A percentile compares a stretch with the other conserved stretches of the same genome.
phyloP scores from a whole-genome alignment of 2,888 invertebrate species.

The Drosophila ustulata region DNA sequence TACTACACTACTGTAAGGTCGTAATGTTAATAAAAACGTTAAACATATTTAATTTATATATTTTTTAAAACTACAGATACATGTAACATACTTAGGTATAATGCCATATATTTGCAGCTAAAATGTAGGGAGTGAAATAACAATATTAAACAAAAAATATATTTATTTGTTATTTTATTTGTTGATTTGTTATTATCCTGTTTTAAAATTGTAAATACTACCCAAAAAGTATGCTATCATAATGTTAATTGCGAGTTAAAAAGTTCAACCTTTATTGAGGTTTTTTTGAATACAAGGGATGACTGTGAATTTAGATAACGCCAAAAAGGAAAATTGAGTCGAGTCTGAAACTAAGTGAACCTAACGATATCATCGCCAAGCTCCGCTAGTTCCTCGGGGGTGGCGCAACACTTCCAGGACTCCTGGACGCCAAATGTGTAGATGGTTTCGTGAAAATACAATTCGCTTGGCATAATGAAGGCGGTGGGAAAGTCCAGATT shows the following conservation, averaged over 20 bases:
- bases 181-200: too few relatives aligned
- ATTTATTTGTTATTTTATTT: too few relatives aligned
- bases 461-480: constrained; percentile 89
- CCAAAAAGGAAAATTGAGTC: background rate
- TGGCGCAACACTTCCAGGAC: constrained; percentile 61
- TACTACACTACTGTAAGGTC: too few relatives aligned
- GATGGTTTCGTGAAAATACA: constrained; percentile 87
- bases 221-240: background rate
- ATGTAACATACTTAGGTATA: too few relatives aligned
- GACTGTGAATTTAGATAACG: constrained; percentile 4
- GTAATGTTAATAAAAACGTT: too few relatives aligned
- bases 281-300: background rate
- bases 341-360: constrained; percentile 24
- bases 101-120: too few relatives aligned
- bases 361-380: constrained; percentile 39
- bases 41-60: too few relatives aligned
- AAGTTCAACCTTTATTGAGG: background rate
- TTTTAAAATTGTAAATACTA: background rate
- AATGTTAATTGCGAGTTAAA: background rate
- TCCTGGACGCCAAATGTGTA: constrained; percentile 59
- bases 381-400: constrained; percentile 43
- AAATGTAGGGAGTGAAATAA: too few relatives aligned
- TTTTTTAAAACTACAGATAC: too few relatives aligned
- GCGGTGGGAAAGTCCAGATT: constrained; percentile 91
- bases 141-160: too few relatives aligned